These are phyloP conservation scores for Coremacera marginata DNA, from an alignment of 2,888 invertebrate species.

Conservation along the genomic window DNA sequence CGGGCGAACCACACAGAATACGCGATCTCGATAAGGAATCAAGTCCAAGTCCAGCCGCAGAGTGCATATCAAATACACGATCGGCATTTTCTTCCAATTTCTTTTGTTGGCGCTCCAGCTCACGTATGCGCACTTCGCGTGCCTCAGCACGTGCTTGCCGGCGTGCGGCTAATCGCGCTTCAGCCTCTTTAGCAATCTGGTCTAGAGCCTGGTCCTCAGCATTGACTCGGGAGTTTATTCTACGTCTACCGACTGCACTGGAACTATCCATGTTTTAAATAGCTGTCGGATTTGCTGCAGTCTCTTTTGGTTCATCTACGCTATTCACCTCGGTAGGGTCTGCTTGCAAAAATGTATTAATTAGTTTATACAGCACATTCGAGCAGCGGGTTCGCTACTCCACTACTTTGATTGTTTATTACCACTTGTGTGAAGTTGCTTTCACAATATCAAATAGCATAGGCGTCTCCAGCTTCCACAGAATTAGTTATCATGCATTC, in stretches of 20 bases:
- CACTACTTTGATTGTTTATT: background rate
- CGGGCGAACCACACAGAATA: slow-evolving; percentile 49
- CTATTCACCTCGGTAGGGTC: background rate
- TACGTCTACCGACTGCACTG: slow-evolving; percentile 75
- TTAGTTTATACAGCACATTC: too few species aligned
- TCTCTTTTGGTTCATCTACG: background rate
- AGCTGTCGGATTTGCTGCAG: background rate
- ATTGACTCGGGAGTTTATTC: slow-evolving; percentile 83
- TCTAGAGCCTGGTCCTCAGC: slow-evolving; percentile 98
- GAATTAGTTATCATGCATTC: background rate
- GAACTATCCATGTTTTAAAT: slow-evolving; percentile 64
- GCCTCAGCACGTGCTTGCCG: slow-evolving; percentile 97
- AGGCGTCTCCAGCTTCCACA: slow-evolving; percentile 25
- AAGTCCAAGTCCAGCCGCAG: slow-evolving; percentile 68
- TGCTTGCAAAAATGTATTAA: background rate
- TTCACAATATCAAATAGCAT: slow-evolving; percentile 14
- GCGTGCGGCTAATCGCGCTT: slow-evolving; percentile 93
- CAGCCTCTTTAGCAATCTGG: slow-evolving; percentile 98
- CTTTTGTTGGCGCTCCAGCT: slow-evolving; percentile 94
- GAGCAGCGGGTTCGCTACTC: too few species aligned
- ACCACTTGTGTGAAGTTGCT: background rate
- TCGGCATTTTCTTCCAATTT: slow-evolving; percentile 94
- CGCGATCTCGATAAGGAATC: slow-evolving; percentile 68
- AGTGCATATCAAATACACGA: slow-evolving; percentile 88
- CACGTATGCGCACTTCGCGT: slow-evolving; percentile 95